A percentile compares a stretch with the other conserved stretches of the same genome.
phyloP scores from a whole-genome alignment of 2,113 vertebrate genomes.

The Elephantulus edwardii region DNA sequence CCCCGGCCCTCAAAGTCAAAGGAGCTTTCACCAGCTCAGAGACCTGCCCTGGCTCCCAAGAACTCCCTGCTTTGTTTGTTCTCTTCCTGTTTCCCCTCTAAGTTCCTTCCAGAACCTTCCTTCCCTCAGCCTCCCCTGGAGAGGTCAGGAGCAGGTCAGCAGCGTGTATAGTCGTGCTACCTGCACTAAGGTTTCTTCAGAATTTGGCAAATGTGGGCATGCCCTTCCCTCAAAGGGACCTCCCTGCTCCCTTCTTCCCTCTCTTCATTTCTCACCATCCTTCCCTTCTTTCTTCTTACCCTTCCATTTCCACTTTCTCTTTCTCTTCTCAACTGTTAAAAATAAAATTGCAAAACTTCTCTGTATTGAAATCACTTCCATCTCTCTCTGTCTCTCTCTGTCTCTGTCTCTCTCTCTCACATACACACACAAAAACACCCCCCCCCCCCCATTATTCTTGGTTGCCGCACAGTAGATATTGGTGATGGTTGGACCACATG shows the following conservation, averaged over 20 bases:
- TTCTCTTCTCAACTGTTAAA: neutral
- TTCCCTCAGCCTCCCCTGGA: neutral
- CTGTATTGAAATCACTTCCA: neutral
- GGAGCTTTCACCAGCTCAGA: neutral
- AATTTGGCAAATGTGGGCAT: neutral
- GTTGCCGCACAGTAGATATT: neutral
- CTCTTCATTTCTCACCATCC: no score
- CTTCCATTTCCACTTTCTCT: neutral
- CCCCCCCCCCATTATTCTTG: neutral
- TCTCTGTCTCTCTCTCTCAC: no score
- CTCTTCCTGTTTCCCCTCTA: constrained; percentile 10
- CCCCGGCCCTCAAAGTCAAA: neutral
- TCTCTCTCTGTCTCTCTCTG: no score
- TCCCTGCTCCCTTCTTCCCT: neutral
- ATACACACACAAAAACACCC: no score
- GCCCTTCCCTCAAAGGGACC: neutral
- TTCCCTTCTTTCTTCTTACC: no score
- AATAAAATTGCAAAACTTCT: neutral
- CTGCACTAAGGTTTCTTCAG: neutral
- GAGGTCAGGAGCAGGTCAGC: neutral
- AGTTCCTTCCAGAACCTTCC: neutral
- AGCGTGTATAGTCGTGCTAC: neutral
- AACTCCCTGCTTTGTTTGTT: neutral
- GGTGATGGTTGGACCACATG: neutral
- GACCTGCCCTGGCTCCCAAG: neutral